Conservation (phyloP, 2,888 invertebrate genomes). For the Antheraea assamensis region DNA sequence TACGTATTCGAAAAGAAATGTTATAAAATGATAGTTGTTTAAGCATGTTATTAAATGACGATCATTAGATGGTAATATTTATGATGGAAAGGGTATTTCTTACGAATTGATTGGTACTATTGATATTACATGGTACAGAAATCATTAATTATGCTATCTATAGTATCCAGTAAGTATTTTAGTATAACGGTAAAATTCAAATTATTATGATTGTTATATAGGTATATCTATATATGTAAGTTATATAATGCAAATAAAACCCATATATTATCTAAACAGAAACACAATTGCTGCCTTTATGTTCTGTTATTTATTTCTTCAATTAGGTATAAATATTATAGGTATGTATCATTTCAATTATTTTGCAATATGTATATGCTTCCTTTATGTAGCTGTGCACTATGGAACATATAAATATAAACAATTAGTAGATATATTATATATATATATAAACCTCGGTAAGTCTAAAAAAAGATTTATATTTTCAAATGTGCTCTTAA, state of each 20-base stretch:
- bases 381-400: too few relatives aligned
- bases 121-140: neutral
- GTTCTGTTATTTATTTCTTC: neutral
- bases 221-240: neutral
- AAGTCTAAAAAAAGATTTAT: too few relatives aligned
- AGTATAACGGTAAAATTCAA: neutral
- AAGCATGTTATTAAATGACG: neutral
- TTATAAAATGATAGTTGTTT: conserved; percentile 2
- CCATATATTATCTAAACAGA: neutral
- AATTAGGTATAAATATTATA: neutral
- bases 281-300: too few relatives aligned
- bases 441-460: too few relatives aligned
- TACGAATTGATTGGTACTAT: conserved; percentile 13
- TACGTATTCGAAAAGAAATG: conserved; percentile 18
- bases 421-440: too few relatives aligned
- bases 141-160: neutral
- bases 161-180: neutral
- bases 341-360: too few relatives aligned
- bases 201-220: neutral
- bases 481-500: too few relatives aligned
- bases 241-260: neutral
- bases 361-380: too few relatives aligned
- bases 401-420: too few relatives aligned
- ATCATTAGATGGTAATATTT: neutral
- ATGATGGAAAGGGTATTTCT: neutral